Percentiles rank a stretch among this genome's conserved stretches.
phyloP scores from a whole-genome alignment of 2,113 vertebrate species.

The Corythaeola cristata region DNA sequence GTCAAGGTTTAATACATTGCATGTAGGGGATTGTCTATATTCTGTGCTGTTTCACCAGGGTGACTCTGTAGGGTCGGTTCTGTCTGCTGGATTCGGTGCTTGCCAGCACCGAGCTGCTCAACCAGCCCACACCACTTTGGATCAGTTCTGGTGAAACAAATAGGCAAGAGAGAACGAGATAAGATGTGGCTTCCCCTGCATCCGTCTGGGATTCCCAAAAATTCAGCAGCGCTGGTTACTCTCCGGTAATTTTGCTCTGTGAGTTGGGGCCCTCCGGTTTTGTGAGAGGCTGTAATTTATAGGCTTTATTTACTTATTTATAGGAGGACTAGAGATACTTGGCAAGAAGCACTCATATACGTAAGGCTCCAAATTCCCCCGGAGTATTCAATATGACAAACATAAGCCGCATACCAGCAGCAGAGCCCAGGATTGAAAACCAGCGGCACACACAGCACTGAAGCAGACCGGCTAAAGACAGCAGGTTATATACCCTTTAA shows the following conservation, averaged over 20 bases:
- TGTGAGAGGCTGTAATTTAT: background rate
- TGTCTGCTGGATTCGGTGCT: background rate
- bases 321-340: background rate
- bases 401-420: background rate
- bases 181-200: background rate
- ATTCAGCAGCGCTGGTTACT: background rate
- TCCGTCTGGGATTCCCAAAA: background rate
- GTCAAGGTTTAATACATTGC: slow-evolving; percentile 78
- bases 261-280: background rate
- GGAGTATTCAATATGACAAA: background rate
- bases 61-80: slow-evolving; percentile 5
- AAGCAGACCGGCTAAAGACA: background rate
- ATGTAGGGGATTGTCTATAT: slow-evolving; percentile 54
- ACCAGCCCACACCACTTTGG: background rate
- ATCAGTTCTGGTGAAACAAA: background rate
- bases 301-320: background rate
- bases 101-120: background rate
- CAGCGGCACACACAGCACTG: background rate
- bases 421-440: background rate
- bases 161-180: fast-evolving
- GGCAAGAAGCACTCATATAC: background rate
- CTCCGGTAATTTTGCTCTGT: background rate
- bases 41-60: slow-evolving; percentile 41
- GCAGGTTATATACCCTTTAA: background rate
- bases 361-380: background rate